phyloP scores from a whole-genome alignment of 1,140 invertebrate species.

The Zaprionus kolodkinae region DNA sequence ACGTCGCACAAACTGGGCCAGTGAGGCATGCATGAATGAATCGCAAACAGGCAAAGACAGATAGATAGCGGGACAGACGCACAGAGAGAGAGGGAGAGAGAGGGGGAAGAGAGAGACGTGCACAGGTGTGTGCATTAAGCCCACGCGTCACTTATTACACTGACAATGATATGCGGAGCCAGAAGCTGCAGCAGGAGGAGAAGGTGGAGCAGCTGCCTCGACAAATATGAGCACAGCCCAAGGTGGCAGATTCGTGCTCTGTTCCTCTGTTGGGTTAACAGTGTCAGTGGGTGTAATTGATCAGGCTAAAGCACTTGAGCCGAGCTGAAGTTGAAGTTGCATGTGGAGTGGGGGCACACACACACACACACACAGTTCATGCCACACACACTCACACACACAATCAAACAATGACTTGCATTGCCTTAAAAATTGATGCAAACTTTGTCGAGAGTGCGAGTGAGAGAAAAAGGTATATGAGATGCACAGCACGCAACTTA shows the following conservation, averaged over 20 bases:
- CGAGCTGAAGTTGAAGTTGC: constrained; percentile 7
- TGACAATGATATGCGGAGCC: constrained; percentile 71
- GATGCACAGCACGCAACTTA: constrained; percentile 57
- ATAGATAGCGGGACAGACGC: constrained; percentile 5
- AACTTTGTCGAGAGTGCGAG: constrained; percentile 29
- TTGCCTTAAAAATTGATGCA: constrained; percentile 64
- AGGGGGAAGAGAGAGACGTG: constrained; percentile 18
- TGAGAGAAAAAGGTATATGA: constrained; percentile 30
- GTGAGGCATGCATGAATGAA: constrained; percentile 74
- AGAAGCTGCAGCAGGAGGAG: not conserved
- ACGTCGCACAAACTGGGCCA: constrained; percentile 57
- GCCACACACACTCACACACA: constrained; percentile 26
- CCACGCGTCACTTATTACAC: constrained; percentile 79
- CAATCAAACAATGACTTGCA: constrained; percentile 76
- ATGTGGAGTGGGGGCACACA: not conserved
- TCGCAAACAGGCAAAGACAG: constrained; percentile 54
- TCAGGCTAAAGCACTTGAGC: constrained; percentile 64
- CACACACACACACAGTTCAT: constrained; percentile 42
- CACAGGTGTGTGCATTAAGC: constrained; percentile 56
- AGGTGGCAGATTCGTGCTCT: not conserved
- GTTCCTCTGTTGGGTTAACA: constrained; percentile 27
- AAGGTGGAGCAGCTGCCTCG: not conserved
- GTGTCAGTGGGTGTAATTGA: constrained; percentile 77
- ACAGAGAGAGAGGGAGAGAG: constrained; percentile 5
- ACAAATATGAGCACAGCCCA: constrained; percentile 48